Conservation (phyloP, 1,140 invertebrate genomes). For the Zaprionus taronus region DNA sequence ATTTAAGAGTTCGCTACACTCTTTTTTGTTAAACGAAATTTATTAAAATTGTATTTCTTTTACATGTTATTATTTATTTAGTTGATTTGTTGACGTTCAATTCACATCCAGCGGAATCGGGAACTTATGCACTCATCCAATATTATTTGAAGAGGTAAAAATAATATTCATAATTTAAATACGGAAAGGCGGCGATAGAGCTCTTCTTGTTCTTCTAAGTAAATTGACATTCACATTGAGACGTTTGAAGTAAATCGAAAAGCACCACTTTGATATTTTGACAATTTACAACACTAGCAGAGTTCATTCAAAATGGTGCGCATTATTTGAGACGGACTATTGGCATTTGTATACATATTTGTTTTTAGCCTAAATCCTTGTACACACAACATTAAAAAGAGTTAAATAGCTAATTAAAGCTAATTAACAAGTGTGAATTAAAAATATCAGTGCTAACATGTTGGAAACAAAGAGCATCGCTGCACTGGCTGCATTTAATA, state of each 20-base stretch:
- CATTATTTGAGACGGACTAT: conserved; percentile 24
- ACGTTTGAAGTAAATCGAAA: neutral
- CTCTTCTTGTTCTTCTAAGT: neutral
- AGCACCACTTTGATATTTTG: neutral
- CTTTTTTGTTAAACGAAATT: too few species aligned
- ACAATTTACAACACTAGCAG: conserved; percentile 15
- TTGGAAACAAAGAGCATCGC: conserved; percentile 71
- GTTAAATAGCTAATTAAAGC: neutral
- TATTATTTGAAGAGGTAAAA: neutral
- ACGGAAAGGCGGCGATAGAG: neutral
- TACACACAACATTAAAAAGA: neutral
- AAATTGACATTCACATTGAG: conserved; percentile 14
- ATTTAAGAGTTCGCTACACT: neutral
- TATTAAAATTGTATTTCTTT: neutral
- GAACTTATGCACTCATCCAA: too few species aligned
- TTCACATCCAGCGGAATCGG: too few species aligned
- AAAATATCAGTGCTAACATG: conserved; percentile 37
- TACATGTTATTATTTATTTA: too few species aligned
- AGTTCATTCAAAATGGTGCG: conserved; percentile 41
- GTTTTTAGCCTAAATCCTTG: neutral
- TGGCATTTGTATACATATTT: conserved; percentile 36
- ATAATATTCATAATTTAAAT: neutral
- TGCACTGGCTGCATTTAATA: conserved; percentile 50
- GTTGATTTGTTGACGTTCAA: too few species aligned
- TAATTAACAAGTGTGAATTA: neutral